phyloP scores from a whole-genome alignment of 2,888 invertebrate species.

The Vannuccia rotundouncinata region DNA sequence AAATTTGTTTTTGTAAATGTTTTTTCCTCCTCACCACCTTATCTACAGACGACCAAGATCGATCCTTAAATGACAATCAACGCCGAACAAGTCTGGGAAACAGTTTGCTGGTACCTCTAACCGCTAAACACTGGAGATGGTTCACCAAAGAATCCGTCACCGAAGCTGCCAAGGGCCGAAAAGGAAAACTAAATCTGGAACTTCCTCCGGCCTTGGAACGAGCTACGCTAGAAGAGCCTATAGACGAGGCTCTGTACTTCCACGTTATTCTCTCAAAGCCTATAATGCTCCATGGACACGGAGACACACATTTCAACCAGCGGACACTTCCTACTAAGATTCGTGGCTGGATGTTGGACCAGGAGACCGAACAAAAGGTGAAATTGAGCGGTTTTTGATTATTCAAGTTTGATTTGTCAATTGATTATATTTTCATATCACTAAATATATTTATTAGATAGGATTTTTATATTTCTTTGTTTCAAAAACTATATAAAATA shows the following conservation, averaged over 20 bases:
- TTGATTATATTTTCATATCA: too few species aligned
- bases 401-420: too few species aligned
- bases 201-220: background rate
- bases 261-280: background rate
- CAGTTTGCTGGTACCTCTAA: background rate
- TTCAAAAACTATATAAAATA: background rate
- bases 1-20: too few species aligned
- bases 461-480: background rate
- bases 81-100: background rate
- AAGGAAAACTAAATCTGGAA: background rate
- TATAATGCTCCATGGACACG: background rate
- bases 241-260: background rate
- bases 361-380: background rate
- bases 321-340: background rate
- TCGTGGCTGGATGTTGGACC: background rate
- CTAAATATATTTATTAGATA: too few species aligned
- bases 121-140: conserved; percentile 5
- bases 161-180: background rate
- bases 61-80: background rate
- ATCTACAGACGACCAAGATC: too few species aligned
- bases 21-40: too few species aligned
- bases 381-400: too few species aligned
- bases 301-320: background rate
- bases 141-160: background rate
- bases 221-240: background rate